Base-by-base conservation (phyloP, 2,113 vertebrate genomes). In the Formicarius rufipectus region DNA sequence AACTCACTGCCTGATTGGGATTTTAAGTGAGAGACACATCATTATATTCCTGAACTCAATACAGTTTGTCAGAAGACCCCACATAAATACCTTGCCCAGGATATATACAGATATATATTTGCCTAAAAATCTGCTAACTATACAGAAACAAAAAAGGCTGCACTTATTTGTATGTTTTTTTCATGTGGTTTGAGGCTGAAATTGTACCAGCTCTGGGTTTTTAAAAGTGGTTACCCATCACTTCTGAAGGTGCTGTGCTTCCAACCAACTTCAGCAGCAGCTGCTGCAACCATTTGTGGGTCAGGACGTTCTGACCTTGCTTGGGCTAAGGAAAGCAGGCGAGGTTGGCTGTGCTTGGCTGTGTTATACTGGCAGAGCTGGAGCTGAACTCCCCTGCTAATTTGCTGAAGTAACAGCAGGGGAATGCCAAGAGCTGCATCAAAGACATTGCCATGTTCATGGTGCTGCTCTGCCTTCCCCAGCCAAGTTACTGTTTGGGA, bases 401-500 rank as follows among this genome's bases (percentile, higher is more conserved):
- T 84, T 60, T 59, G 64, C 78, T 69, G 1, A 35, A 12, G 9
- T 6, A 71, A 11, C 30, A 62, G 60, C 40, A 49, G 52, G 66
- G 47, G 7, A 71, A 24, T 53, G 74, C 83, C 75, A 52, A 75
- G 37, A 56, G 50, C 74, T 94, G 68, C 50, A 27, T 39, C 59
- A 66, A 7, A 16, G 62, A 23, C 3, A 4, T 4, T 44, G 18
- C 44, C 16, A 1, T 8, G 24, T 73, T 55, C 6, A 0, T 10
- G 47, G n/a, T 75, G n/a, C 64, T 86, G 49, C 23, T 40, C 25
- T 66, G 66, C 44, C 2, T 72, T 40, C 47, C 60, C 25, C 75
- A 75, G 86, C 62, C 66, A 44, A 27, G 27, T 33, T 14, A 5
- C 20, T 66, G 60, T 67, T 53, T 27, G 56, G 56, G 42, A 90